Evolutionary conservation across 2,888 invertebrate species (phyloP).

Genomic region (Cyrtodaria siliqua): DNA sequence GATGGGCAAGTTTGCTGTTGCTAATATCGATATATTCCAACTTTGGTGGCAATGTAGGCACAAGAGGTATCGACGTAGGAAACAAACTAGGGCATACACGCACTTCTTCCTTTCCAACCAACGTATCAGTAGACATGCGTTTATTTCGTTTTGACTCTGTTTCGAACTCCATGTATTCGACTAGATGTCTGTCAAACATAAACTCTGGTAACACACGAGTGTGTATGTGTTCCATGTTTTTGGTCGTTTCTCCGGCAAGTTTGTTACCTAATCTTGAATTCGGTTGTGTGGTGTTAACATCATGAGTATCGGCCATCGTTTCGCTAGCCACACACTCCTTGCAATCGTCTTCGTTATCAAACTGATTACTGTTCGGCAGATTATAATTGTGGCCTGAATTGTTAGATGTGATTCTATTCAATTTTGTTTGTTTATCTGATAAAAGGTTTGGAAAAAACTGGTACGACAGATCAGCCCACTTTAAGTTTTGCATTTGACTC

Average conservation of each 20-base stretch:
- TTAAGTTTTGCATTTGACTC: conserved; percentile 15
- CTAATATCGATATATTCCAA: conserved; percentile 36
- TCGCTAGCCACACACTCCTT: not conserved
- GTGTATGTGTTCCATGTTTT: too few species aligned
- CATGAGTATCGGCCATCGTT: not conserved
- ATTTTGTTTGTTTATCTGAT: too few species aligned
- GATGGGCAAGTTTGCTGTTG: conserved; percentile 22
- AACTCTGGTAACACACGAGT: too few species aligned
- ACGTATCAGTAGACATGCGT: too few species aligned
- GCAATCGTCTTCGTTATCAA: not conserved
- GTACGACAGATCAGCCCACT: conserved; percentile 21
- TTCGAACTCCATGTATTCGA: not conserved
- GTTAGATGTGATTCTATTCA: too few species aligned
- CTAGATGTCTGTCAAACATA: not conserved
- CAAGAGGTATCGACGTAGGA: not conserved
- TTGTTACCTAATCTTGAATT: too few species aligned
- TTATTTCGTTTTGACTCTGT: too few species aligned
- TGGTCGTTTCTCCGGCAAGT: too few species aligned
- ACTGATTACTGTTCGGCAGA: not conserved
- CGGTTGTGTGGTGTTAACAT: not conserved
- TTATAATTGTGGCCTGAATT: not conserved
- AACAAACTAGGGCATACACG: conserved; percentile 1
- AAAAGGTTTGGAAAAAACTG: conserved; percentile 18
- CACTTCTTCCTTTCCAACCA: not conserved
- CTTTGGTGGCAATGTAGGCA: conserved; percentile 27